Conservation (phyloP, 2,797 vertebrate species). For the Phoeniculus purpureus region DNA sequence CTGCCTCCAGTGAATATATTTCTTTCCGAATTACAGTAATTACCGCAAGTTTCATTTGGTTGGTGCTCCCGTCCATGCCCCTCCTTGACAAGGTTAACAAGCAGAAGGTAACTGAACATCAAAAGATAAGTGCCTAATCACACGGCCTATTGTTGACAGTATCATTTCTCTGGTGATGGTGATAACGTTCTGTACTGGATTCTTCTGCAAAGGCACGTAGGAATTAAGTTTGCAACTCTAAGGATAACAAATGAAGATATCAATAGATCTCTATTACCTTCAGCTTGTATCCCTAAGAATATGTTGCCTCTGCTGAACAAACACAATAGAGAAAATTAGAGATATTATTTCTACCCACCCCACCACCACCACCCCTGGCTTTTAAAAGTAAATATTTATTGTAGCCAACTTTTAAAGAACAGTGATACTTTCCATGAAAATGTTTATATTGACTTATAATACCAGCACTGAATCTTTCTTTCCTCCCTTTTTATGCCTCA, state of each 20-base stretch:
- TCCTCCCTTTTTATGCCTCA: background rate
- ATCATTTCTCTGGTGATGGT: slow-evolving; percentile 25
- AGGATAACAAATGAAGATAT: background rate
- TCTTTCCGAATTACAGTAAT: slow-evolving; percentile 70
- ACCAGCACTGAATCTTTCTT: background rate
- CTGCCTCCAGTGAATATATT: slow-evolving; percentile 58
- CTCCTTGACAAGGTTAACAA: slow-evolving; percentile 72
- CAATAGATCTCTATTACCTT: background rate
- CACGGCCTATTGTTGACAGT: slow-evolving; percentile 24
- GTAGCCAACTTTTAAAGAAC: background rate
- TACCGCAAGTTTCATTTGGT: slow-evolving; percentile 46
- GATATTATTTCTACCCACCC: background rate
- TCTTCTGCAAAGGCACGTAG: background rate
- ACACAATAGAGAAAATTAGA: background rate
- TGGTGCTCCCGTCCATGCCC: slow-evolving; percentile 24
- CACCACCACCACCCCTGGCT: accelerated
- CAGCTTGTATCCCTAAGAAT: background rate
- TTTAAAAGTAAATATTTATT: background rate
- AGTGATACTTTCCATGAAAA: background rate
- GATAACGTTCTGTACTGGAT: background rate
- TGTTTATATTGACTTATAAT: background rate
- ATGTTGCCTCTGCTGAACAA: background rate
- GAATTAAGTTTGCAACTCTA: slow-evolving; percentile 13
- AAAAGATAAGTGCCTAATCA: slow-evolving; percentile 52
- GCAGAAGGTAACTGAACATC: slow-evolving; percentile 64